phyloP scores from a whole-genome alignment of 1,140 invertebrate genomes.

The Listronotus oregonensis region DNA sequence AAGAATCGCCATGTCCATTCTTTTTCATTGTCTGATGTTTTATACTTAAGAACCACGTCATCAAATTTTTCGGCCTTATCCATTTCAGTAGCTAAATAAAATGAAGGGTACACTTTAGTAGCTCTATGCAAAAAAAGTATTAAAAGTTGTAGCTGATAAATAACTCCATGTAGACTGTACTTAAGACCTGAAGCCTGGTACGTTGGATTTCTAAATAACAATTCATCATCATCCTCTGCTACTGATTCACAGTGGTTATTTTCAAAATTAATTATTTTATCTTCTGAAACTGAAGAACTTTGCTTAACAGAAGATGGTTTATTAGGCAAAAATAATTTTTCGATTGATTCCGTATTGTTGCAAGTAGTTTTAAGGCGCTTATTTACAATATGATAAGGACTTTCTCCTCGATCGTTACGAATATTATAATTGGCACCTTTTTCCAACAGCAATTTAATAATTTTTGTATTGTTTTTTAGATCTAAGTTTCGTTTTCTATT shows the following conservation, averaged over 20 bases:
- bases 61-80: background rate
- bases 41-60: background rate
- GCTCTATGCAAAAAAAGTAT: constrained; percentile 4
- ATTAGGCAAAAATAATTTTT: background rate
- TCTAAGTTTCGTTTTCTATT: too few species aligned
- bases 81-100: background rate
- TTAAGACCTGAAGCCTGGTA: constrained; percentile 21
- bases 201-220: too few species aligned
- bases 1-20: background rate
- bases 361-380: background rate
- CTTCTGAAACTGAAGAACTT: background rate
- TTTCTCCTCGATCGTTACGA: background rate
- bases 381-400: background rate
- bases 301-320: background rate
- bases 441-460: background rate
- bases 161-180: constrained; percentile 16
- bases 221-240: background rate
- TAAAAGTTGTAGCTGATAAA: constrained; percentile 19
- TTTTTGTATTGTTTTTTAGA: background rate
- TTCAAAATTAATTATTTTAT: background rate
- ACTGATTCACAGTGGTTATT: background rate
- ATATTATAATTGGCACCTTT: background rate
- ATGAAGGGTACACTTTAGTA: background rate
- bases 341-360: background rate
- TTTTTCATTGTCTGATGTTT: background rate